Evolutionary conservation across 2,113 vertebrate genomes (phyloP).

Genomic region (Cephalophus harveyi): DNA sequence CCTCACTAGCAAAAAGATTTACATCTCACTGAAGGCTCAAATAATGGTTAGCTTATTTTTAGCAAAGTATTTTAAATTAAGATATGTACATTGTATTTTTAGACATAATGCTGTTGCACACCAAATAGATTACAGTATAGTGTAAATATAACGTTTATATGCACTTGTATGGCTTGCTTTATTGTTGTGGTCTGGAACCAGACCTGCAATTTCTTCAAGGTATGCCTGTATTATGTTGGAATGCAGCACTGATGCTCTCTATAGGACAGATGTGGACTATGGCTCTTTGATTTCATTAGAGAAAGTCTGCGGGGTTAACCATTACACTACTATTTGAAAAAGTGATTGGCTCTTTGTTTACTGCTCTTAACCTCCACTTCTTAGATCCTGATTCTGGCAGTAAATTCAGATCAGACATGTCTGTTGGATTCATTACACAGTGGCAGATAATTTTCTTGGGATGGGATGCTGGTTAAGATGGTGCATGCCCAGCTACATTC

Average conservation of each 20-base stretch:
- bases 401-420: neutral
- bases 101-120: neutral
- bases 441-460: neutral
- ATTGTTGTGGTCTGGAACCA: neutral
- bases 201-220: neutral
- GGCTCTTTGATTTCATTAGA: neutral
- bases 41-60: neutral
- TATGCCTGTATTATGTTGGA: neutral
- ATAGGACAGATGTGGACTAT: neutral
- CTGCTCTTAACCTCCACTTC: neutral
- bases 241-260: neutral
- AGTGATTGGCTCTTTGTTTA: neutral
- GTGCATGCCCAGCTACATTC: neutral
- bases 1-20: neutral
- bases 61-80: neutral
- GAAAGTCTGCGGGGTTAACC: neutral
- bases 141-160: neutral
- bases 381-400: neutral
- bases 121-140: neutral
- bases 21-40: neutral
- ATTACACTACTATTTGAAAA: neutral
- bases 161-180: neutral
- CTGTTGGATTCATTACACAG: neutral
- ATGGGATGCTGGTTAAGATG: neutral
- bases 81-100: neutral